These are phyloP conservation scores for Ibycter americanus DNA, from an alignment of 2,797 vertebrate species.

Conservation along the genomic window DNA sequence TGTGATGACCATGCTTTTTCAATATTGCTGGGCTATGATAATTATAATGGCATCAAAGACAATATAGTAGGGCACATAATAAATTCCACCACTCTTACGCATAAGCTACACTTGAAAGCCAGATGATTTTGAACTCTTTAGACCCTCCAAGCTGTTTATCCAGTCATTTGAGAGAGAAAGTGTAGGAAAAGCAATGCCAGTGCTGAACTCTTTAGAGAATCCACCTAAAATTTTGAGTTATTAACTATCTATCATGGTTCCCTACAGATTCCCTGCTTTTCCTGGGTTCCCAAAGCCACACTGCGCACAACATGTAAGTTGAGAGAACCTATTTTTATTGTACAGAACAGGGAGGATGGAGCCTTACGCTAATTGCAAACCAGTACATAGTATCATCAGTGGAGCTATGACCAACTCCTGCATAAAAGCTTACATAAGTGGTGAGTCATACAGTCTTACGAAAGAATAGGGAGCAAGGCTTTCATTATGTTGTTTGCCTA, in stretches of 20 bases:
- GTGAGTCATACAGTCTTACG: constrained; percentile 51
- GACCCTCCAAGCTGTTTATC: not conserved
- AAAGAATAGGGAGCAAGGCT: constrained; percentile 18
- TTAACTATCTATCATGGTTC: not conserved
- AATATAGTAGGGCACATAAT: not conserved
- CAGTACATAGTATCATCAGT: constrained; percentile 22
- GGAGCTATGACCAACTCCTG: constrained; percentile 55
- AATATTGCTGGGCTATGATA: not conserved
- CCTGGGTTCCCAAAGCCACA: constrained; percentile 1
- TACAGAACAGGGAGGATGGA: not conserved
- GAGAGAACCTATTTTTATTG: constrained; percentile 15
- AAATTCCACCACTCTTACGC: not conserved
- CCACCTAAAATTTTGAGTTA: not conserved
- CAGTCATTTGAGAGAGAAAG: not conserved
- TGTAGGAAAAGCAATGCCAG: not conserved
- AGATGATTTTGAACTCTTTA: not conserved
- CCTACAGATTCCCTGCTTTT: not conserved
- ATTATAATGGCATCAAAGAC: not conserved
- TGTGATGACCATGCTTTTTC: not conserved
- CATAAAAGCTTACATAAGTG: constrained; percentile 51
- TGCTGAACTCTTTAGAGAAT: not conserved
- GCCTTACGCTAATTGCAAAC: constrained; percentile 26
- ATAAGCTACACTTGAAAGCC: not conserved
- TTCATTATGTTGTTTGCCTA: constrained; percentile 64
- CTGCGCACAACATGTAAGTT: not conserved